phyloP scores from a whole-genome alignment of 2,113 vertebrate genomes.

The Caranx melampygus region DNA sequence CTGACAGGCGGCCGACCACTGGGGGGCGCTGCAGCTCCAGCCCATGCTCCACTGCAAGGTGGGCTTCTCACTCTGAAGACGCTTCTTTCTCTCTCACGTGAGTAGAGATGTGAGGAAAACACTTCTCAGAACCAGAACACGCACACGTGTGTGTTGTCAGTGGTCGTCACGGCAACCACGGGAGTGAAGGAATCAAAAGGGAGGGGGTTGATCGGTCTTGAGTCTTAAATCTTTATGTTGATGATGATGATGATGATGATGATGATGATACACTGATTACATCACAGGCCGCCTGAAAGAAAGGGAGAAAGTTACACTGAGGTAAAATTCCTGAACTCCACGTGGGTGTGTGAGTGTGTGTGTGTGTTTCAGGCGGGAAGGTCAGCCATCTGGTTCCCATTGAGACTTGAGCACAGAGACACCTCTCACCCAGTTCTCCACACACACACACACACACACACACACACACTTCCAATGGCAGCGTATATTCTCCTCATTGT shows the following conservation, averaged over 20 bases:
- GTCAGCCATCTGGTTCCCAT: slow-evolving; percentile 38
- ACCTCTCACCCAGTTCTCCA: slow-evolving; percentile 42
- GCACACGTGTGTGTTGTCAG: neutral
- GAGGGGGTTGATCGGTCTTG: too few relatives aligned
- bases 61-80: neutral
- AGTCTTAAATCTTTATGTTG: too few relatives aligned
- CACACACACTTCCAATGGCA: neutral
- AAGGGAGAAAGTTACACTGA: too few relatives aligned
- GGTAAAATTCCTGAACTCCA: neutral
- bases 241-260: too few relatives aligned
- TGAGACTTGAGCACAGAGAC: slow-evolving; percentile 9
- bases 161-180: slow-evolving; percentile 52
- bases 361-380: neutral
- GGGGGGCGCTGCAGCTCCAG: slow-evolving; percentile 27
- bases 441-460: slow-evolving; percentile 3
- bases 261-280: neutral
- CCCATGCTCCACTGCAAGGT: neutral
- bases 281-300: neutral
- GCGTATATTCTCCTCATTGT: neutral
- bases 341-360: neutral
- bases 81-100: neutral
- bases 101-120: neutral
- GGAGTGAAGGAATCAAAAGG: slow-evolving; percentile 13
- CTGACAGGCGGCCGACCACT: neutral
- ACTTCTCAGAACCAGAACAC: slow-evolving; percentile 1